phyloP scores from a whole-genome alignment of 2,888 invertebrate species.

The Ophion obscuratus region DNA sequence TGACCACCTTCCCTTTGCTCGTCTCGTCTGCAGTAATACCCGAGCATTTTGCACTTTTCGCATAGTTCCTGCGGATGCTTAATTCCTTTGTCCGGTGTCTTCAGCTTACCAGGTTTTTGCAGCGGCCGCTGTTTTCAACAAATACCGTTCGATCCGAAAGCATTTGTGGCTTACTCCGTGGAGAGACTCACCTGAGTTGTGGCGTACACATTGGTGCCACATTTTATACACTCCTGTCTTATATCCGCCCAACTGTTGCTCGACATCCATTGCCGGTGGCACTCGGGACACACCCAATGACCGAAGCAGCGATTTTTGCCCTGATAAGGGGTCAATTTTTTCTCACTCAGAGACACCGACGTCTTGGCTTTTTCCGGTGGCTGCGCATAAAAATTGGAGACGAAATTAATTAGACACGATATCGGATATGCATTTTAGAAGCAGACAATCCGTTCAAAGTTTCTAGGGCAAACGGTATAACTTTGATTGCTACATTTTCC shows the following conservation, averaged over 20 bases:
- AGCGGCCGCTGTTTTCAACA: slow-evolving; percentile 88
- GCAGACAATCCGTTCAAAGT: too few relatives aligned
- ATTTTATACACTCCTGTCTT: slow-evolving; percentile 95
- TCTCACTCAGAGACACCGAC: background rate
- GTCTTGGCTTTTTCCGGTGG: too few relatives aligned
- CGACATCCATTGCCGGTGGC: slow-evolving; percentile 96
- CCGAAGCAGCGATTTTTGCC: slow-evolving; percentile 95
- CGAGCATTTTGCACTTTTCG: slow-evolving; percentile 93
- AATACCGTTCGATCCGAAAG: background rate
- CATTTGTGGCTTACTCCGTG: background rate
- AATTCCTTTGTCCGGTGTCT: slow-evolving; percentile 93
- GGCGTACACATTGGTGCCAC: slow-evolving; percentile 93
- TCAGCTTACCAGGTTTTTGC: slow-evolving; percentile 93
- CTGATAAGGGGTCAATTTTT: slow-evolving; percentile 90
- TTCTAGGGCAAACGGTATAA: too few relatives aligned
- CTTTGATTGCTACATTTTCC: too few relatives aligned
- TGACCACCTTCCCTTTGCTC: slow-evolving; percentile 68
- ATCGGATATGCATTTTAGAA: too few relatives aligned
- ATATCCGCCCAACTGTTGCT: slow-evolving; percentile 96
- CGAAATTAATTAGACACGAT: too few relatives aligned
- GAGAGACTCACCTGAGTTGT: slow-evolving; percentile 90
- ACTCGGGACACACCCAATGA: slow-evolving; percentile 94
- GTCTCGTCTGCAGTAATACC: slow-evolving; percentile 91
- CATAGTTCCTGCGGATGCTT: slow-evolving; percentile 94
- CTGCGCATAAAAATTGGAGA: too few relatives aligned